A percentile compares a stretch with the other conserved stretches of the same genome.
Evolutionary conservation across 2,113 vertebrate species (phyloP).

Genomic region (Urocitellus parryii): DNA sequence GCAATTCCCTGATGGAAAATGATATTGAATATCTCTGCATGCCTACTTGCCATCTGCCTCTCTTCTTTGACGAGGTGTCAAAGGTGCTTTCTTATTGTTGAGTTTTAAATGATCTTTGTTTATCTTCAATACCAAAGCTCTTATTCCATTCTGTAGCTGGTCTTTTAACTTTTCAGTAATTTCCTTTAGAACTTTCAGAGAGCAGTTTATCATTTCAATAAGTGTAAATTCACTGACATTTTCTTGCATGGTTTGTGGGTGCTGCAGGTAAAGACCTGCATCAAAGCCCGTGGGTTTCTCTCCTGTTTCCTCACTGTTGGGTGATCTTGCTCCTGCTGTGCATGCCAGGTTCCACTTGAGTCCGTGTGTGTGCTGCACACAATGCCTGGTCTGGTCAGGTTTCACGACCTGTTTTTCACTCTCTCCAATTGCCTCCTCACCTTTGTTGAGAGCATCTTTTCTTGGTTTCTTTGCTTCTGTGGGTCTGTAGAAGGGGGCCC

Average conservation of each 20-base stretch:
- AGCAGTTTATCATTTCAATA: background rate
- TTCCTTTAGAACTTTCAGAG: background rate
- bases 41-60: too few relatives aligned
- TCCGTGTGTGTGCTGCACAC: background rate
- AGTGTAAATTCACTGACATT: background rate
- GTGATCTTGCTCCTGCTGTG: background rate
- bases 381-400: background rate
- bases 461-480: background rate
- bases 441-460: background rate
- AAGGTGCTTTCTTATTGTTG: background rate
- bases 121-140: background rate
- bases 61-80: background rate
- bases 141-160: background rate
- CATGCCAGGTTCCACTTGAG: background rate
- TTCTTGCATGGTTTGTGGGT: background rate
- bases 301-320: background rate
- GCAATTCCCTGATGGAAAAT: background rate
- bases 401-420: background rate
- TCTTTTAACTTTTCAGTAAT: background rate
- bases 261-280: too few relatives aligned
- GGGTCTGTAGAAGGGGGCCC: background rate
- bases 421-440: background rate
- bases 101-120: background rate
- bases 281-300: background rate
- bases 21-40: background rate